Evolutionary conservation across 1,140 invertebrate species (phyloP).

Genomic region (Episyrphus balteatus): DNA sequence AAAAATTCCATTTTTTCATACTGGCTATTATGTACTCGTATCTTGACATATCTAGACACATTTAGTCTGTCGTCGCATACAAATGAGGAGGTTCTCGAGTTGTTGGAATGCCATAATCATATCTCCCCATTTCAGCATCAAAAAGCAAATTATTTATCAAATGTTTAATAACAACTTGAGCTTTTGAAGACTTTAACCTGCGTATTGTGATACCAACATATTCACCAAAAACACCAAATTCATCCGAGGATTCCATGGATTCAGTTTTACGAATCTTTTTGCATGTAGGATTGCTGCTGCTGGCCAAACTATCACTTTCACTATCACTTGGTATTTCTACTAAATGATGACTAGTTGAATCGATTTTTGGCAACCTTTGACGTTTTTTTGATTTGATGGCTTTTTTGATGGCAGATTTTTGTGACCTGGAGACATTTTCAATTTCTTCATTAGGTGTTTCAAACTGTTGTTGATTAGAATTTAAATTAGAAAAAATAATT

Average conservation of each 20-base stretch:
- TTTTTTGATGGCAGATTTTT: too few species aligned
- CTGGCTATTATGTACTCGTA: too few species aligned
- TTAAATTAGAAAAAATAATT: too few species aligned
- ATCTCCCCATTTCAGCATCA: constrained; percentile 31
- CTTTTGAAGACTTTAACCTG: constrained; percentile 30
- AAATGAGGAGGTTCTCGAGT: constrained; percentile 32
- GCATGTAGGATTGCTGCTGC: constrained; percentile 6
- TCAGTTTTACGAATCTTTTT: neutral
- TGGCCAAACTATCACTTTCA: constrained; percentile 14
- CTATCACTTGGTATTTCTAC: constrained; percentile 5
- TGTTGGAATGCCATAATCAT: constrained; percentile 32
- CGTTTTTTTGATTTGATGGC: too few species aligned
- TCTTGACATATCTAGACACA: too few species aligned
- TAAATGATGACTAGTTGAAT: too few species aligned
- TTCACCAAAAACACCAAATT: constrained; percentile 32
- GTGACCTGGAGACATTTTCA: too few species aligned
- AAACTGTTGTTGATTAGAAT: too few species aligned
- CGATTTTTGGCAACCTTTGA: too few species aligned
- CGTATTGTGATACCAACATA: constrained; percentile 34
- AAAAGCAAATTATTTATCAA: constrained; percentile 32
- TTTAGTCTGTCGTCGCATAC: constrained; percentile 6
- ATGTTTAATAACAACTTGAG: constrained; percentile 32
- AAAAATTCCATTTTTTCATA: too few species aligned
- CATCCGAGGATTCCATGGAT: constrained; percentile 10
- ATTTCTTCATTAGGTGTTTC: too few species aligned